Percentiles rank a stretch among this genome's conserved stretches.
Conservation (phyloP, 2,797 vertebrate genomes). For the Eospalax fontanierii region DNA sequence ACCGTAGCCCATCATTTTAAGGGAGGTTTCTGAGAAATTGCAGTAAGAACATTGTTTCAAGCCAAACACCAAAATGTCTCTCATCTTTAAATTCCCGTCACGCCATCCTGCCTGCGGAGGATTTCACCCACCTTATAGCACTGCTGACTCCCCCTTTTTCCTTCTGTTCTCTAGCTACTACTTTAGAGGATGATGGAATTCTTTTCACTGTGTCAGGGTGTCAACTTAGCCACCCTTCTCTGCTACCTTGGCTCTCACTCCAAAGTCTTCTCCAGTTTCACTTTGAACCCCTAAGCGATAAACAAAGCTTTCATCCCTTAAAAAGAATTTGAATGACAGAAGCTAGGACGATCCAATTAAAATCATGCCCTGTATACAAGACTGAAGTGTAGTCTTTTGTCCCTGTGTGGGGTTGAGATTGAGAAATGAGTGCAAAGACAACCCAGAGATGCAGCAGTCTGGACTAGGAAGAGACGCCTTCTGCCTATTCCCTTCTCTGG, state of each 20-base stretch:
- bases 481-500: background rate
- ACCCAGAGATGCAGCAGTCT: background rate
- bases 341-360: background rate
- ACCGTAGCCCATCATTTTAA: constrained; percentile 5
- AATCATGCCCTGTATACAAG: background rate
- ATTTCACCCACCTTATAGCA: background rate
- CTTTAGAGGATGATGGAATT: background rate
- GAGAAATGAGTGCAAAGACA: background rate
- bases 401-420: background rate
- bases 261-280: background rate
- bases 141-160: background rate
- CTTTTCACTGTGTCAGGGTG: background rate
- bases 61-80: background rate
- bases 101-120: background rate
- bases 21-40: background rate
- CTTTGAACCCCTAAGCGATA: background rate
- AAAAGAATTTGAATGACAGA: background rate
- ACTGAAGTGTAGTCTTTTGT: background rate
- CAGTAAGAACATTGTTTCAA: constrained; percentile 7
- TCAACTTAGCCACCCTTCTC: background rate
- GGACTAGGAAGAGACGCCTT: background rate
- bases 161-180: background rate
- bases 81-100: background rate
- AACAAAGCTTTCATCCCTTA: background rate
- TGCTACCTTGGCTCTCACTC: background rate